These are phyloP conservation scores for Phrynosoma blainvillii DNA, from an alignment of 2,113 vertebrate genomes.

Conservation along the genomic window DNA sequence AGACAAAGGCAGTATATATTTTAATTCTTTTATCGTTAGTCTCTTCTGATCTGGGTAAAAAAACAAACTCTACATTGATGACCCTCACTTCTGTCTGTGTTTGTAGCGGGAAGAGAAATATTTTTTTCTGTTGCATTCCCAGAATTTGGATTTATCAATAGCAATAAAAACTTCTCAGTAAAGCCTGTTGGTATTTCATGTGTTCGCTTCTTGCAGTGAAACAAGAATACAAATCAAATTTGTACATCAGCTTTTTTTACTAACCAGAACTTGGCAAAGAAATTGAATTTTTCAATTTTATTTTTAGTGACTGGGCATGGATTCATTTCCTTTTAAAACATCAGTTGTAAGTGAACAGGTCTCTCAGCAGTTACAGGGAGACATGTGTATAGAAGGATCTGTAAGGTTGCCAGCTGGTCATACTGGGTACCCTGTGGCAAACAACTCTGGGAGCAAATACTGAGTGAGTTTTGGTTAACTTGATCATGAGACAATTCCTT, in stretches of 20 bases:
- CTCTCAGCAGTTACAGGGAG: background rate
- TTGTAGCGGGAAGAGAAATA: background rate
- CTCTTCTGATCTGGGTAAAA: rapidly evolving
- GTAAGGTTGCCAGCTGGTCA: background rate
- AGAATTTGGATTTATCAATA: background rate
- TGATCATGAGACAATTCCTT: background rate
- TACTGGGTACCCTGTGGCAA: background rate
- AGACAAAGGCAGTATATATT: background rate
- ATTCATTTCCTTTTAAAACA: background rate
- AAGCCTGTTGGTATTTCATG: background rate
- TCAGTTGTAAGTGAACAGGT: background rate
- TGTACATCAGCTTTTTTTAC: background rate
- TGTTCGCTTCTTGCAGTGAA: background rate
- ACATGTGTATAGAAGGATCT: background rate
- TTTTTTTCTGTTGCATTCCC: too few species aligned
- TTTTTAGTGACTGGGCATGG: background rate
- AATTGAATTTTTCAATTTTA: background rate
- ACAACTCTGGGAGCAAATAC: too few species aligned
- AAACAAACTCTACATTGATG: too few species aligned
- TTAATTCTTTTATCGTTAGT: background rate
- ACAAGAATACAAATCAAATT: background rate
- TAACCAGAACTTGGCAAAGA: background rate
- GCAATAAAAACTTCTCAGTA: background rate
- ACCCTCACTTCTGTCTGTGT: too few species aligned
- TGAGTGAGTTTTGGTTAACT: background rate